Base-by-base conservation (phyloP, 37 sponge, comb jelly and placozoan genomes). In the Spongia lamella region DNA sequence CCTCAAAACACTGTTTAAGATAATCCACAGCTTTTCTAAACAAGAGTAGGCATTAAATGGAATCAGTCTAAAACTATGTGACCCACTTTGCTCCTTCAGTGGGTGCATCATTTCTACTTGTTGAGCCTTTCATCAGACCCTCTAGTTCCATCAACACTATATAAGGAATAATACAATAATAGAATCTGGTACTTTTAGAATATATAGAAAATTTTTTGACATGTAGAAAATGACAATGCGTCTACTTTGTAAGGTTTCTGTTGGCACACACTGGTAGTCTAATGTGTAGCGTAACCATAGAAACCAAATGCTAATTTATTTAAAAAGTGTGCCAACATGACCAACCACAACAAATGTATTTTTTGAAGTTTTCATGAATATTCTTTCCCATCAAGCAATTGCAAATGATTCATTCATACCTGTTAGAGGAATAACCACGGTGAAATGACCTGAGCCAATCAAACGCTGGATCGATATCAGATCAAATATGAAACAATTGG, bases 401-500 rank as follows among this genome's bases (percentile, higher is more conserved):
- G n/a, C n/a, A n/a, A n/a, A n/a, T n/a, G n/a, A n/a, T n/a, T n/a
- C n/a, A n/a, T 17, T 60, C 81, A 56, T 52, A 90, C 91, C 91
- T 26, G 63, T 81, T 4, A 93, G 66, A 29, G 94, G 92, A 6
- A 93, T 59, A 6, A 81, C 84, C 15, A 93, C 15, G 33, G 72
- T 61, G 72, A 89, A 93, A 31, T 70, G 61, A 0, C 70, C 53
- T 13, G 61, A 55, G 32, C 63, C 57, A 7, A 89, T 62, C 2
- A 90, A 57, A 16, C 15, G 1, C 61, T 52, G 16, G 47, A 93
- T 86, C 29, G 58, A 39, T 25, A 53, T 50, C n/a, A 93, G 75
- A 30, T 58, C 35, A 57, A 87, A 88, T 16, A 93, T 83, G 75
- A 90, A 93, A 39, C 88, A 83, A 78, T 93, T 93, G 47, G 94